A percentile compares a stretch with the other conserved stretches of the same genome.
Conservation (phyloP, 2,797 vertebrate genomes). For the Acanthis flammea region DNA sequence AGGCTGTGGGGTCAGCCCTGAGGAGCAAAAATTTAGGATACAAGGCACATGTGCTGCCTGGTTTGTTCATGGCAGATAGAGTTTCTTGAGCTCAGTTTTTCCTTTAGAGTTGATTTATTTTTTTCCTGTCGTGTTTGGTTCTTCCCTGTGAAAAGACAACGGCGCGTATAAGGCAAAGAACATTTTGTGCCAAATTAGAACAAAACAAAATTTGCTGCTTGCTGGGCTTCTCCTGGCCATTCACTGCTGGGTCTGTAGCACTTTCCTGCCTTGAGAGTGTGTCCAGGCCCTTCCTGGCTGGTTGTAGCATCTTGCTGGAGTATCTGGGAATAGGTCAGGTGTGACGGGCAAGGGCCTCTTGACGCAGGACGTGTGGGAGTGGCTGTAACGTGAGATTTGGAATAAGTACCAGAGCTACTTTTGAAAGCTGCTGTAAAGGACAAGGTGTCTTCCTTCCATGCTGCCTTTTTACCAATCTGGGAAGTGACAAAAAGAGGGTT, state of each 20-base stretch:
- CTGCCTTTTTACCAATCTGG: neutral
- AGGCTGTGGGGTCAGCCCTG: neutral
- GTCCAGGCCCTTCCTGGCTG: neutral
- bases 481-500: neutral
- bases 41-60: neutral
- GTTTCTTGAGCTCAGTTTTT: neutral
- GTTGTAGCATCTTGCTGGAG: slow-evolving; percentile 41
- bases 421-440: slow-evolving; percentile 17
- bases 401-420: slow-evolving; percentile 1
- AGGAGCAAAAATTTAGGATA: neutral
- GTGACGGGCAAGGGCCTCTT: slow-evolving; percentile 44
- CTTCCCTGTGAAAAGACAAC: neutral
- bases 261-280: neutral
- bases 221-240: neutral
- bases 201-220: fast-evolving
- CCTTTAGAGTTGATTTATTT: neutral
- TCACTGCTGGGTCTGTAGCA: neutral
- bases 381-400: slow-evolving; percentile 62
- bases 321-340: slow-evolving; percentile 60
- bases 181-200: neutral
- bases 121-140: neutral
- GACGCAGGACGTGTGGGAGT: slow-evolving; percentile 45
- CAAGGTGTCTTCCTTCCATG: slow-evolving; percentile 12
- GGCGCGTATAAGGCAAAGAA: fast-evolving
- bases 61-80: fast-evolving